Evolutionary conservation across 2,888 invertebrate genomes (phyloP).

Genomic region (Zeuzera pyrina): DNA sequence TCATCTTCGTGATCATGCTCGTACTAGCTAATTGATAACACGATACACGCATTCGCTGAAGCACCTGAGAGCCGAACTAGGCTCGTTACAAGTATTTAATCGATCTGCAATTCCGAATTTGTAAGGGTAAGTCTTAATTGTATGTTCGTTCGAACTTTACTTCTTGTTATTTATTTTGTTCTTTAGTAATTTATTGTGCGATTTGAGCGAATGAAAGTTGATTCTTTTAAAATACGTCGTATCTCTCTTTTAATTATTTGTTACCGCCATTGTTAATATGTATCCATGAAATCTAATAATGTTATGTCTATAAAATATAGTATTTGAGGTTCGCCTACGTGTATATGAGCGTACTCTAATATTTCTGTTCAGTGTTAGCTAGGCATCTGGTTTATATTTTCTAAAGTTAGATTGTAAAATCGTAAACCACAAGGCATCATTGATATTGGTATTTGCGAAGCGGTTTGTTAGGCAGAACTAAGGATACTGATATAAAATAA

Average conservation of each 20-base stretch:
- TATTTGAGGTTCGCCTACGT: too few relatives aligned
- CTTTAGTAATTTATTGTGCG: neutral
- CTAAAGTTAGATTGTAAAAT: constrained; percentile 72
- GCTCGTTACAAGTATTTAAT: constrained; percentile 25
- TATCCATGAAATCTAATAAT: too few relatives aligned
- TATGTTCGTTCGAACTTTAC: too few relatives aligned
- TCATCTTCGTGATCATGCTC: constrained; percentile 58
- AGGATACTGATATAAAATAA: neutral
- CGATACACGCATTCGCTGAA: constrained; percentile 38
- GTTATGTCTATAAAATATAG: too few relatives aligned
- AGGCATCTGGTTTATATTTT: constrained; percentile 69
- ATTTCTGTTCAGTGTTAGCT: constrained; percentile 58
- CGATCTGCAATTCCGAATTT: constrained; percentile 26
- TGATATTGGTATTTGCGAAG: constrained; percentile 46
- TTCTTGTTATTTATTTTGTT: too few relatives aligned
- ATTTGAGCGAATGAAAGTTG: neutral
- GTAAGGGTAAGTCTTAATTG: constrained; percentile 22
- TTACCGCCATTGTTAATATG: too few relatives aligned
- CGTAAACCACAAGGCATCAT: constrained; percentile 63
- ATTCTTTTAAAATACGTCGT: too few relatives aligned
- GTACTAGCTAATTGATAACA: constrained; percentile 53
- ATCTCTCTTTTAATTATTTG: too few relatives aligned
- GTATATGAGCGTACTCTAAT: too few relatives aligned
- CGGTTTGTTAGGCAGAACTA: constrained; percentile 22
- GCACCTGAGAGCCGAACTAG: constrained; percentile 27